Evolutionary conservation across 2,888 invertebrate genomes (phyloP).

Genomic region (Trachelus stipa): DNA sequence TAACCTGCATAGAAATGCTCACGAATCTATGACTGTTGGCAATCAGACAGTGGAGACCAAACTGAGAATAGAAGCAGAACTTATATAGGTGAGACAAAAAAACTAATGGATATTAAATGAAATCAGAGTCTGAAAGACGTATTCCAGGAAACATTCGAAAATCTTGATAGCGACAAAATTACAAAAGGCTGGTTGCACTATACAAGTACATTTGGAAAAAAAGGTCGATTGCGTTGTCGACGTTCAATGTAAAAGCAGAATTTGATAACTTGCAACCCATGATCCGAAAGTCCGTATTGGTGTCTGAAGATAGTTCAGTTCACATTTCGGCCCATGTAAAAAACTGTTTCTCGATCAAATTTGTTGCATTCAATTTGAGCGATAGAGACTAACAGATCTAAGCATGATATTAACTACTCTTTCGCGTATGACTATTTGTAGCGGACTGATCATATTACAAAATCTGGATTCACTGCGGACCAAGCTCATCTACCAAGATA

Average conservation of each 20-base stretch:
- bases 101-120: neutral
- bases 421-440: too few species aligned
- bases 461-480: too few species aligned
- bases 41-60: too few species aligned
- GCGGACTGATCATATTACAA: too few species aligned
- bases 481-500: too few species aligned
- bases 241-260: neutral
- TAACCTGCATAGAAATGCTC: too few species aligned
- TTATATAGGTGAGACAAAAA: too few species aligned
- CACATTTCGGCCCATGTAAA: conserved; percentile 5
- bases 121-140: neutral
- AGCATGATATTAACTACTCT: too few species aligned
- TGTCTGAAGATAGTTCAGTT: neutral
- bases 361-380: neutral
- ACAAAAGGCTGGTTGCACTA: neutral
- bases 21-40: too few species aligned
- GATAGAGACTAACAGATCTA: too few species aligned
- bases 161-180: neutral
- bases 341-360: neutral
- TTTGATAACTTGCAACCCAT: neutral
- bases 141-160: neutral
- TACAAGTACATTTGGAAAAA: neutral
- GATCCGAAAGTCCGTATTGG: neutral
- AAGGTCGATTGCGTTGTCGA: conserved; percentile 9
- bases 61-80: too few species aligned